phyloP scores from a whole-genome alignment of 2,797 vertebrate genomes.

The Myripristis jacobus region DNA sequence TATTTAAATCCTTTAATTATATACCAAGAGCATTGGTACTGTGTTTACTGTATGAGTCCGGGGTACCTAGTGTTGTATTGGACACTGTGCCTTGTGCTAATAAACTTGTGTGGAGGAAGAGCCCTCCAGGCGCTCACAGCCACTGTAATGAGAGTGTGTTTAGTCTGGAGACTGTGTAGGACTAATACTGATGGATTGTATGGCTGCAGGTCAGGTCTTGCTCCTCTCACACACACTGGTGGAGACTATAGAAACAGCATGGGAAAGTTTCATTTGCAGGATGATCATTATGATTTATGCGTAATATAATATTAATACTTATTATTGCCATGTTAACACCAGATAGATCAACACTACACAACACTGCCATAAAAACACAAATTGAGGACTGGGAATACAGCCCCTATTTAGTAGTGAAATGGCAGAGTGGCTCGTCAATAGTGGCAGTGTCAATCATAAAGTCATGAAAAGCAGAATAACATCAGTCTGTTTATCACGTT shows the following conservation, averaged over 20 bases:
- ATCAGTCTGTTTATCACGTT: conserved; percentile 47
- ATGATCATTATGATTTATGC: conserved; percentile 15
- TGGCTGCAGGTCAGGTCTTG: conserved; percentile 83
- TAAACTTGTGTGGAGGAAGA: conserved; percentile 82
- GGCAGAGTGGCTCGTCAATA: conserved; percentile 28
- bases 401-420: conserved; percentile 4
- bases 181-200: conserved; percentile 87
- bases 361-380: conserved; percentile 7
- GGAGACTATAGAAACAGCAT: conserved; percentile 33
- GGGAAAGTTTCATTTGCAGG: conserved; percentile 49
- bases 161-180: conserved; percentile 84
- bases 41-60: conserved; percentile 75
- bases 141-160: conserved; percentile 87
- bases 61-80: conserved; percentile 69
- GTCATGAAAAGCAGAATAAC: conserved; percentile 13
- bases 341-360: conserved; percentile 27
- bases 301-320: conserved; percentile 15
- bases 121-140: conserved; percentile 73
- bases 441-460: conserved; percentile 18
- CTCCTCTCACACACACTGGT: conserved; percentile 50
- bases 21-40: conserved; percentile 64
- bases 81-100: conserved; percentile 80
- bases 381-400: conserved; percentile 3
- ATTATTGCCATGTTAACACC: conserved; percentile 20
- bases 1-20: conserved; percentile 79